A percentile compares a stretch with the other conserved stretches of the same genome.
Conservation (phyloP, 1,140 invertebrate species). For the Heliconius melpomene region DNA sequence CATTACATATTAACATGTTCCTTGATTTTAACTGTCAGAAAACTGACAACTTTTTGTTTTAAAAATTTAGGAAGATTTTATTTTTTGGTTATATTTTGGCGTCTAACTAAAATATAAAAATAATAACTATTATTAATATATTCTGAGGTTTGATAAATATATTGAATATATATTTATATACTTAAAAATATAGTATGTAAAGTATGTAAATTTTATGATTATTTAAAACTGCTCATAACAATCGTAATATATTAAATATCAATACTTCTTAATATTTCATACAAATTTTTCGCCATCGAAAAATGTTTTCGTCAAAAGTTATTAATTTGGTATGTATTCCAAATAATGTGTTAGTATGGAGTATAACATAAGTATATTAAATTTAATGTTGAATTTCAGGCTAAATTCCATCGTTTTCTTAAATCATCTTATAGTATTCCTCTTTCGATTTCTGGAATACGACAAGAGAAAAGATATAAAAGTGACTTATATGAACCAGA, state of each 20-base stretch:
- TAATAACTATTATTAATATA: no score
- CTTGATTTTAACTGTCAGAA: background rate
- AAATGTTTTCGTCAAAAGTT: constrained; percentile 24
- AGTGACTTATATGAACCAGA: constrained; percentile 71
- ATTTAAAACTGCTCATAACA: background rate
- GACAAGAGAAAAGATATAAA: constrained; percentile 54
- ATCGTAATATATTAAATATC: background rate
- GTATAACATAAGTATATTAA: no score
- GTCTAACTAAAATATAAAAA: background rate
- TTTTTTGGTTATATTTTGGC: background rate
- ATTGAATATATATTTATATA: no score
- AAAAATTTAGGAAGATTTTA: background rate
- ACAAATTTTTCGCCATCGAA: background rate
- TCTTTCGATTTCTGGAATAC: constrained; percentile 5
- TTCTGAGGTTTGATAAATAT: background rate
- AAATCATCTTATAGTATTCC: background rate
- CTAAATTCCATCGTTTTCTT: constrained; percentile 36
- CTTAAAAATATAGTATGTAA: background rate
- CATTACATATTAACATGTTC: no score
- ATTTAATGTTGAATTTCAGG: constrained; percentile 39
- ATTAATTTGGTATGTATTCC: constrained; percentile 17
- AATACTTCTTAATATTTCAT: background rate
- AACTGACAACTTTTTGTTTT: background rate
- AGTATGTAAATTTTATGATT: background rate
- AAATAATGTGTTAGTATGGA: background rate